phyloP scores from a whole-genome alignment of 2,888 invertebrate species.

The Athripsodes cinereus region DNA sequence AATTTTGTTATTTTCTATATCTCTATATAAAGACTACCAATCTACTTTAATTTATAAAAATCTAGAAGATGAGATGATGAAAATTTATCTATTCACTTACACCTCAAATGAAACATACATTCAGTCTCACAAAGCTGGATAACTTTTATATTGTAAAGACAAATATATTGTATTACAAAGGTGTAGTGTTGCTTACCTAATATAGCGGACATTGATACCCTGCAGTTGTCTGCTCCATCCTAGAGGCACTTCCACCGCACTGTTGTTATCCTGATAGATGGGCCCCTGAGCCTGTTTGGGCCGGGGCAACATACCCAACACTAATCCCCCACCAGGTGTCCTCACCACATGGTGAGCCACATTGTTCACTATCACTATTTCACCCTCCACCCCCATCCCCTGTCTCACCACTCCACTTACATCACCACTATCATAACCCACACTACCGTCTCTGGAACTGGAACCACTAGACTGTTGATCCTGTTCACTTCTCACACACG shows the following conservation, averaged over 20 bases:
- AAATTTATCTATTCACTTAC: too few species aligned
- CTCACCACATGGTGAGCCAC: constrained; percentile 38
- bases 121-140: too few species aligned
- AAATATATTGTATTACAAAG: too few species aligned
- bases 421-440: neutral
- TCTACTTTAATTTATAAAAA: too few species aligned
- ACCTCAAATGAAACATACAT: too few species aligned
- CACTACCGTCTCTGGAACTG: neutral
- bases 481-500: neutral
- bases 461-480: neutral
- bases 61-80: too few species aligned
- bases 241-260: constrained; percentile 40
- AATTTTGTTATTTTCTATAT: too few species aligned
- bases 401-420: neutral
- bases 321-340: constrained; percentile 44
- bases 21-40: too few species aligned
- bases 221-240: constrained; percentile 48
- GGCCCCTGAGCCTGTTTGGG: constrained; percentile 36
- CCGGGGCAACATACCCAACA: constrained; percentile 43
- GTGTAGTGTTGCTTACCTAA: constrained; percentile 35
- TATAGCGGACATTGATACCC: constrained; percentile 42
- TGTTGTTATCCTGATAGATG: constrained; percentile 32
- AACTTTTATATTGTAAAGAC: too few species aligned
- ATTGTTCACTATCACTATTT: constrained; percentile 27
- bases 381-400: constrained; percentile 35